phyloP scores from a whole-genome alignment of 2,888 invertebrate genomes.

The Cyclophora punctaria region DNA sequence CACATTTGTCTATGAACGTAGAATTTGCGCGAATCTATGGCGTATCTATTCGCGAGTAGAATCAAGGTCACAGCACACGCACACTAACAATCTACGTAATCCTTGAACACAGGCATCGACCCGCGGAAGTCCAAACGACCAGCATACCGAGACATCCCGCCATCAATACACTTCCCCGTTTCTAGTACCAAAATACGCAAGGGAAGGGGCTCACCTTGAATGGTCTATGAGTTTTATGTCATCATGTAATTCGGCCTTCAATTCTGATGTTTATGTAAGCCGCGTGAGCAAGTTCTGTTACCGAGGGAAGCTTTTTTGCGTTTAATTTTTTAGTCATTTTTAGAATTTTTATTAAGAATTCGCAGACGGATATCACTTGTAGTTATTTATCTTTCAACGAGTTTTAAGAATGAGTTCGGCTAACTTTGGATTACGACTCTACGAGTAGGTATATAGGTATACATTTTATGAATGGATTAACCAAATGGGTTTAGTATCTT shows the following conservation, averaged over 20 bases:
- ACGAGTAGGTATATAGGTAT: too few relatives aligned
- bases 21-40: conserved; percentile 14
- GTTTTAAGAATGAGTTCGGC: too few relatives aligned
- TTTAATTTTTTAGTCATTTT: conserved; percentile 14
- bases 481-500: too few relatives aligned
- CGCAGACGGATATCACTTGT: background rate
- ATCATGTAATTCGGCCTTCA: conserved; percentile 54
- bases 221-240: conserved; percentile 53
- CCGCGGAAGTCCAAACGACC: conserved; percentile 57
- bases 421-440: too few relatives aligned
- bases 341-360: background rate
- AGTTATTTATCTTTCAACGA: too few relatives aligned
- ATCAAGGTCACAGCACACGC: conserved; percentile 57
- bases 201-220: conserved; percentile 20
- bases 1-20: conserved; percentile 14
- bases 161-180: conserved; percentile 36
- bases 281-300: conserved; percentile 42
- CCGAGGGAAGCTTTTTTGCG: conserved; percentile 24
- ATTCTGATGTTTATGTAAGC: conserved; percentile 52
- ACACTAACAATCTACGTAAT: conserved; percentile 53
- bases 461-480: too few relatives aligned
- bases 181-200: conserved; percentile 15
- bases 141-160: conserved; percentile 37
- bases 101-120: conserved; percentile 62
- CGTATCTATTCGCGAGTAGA: conserved; percentile 41